These are phyloP conservation scores for Augiades crinisus DNA, from an alignment of 2,888 invertebrate species.

Conservation along the genomic window DNA sequence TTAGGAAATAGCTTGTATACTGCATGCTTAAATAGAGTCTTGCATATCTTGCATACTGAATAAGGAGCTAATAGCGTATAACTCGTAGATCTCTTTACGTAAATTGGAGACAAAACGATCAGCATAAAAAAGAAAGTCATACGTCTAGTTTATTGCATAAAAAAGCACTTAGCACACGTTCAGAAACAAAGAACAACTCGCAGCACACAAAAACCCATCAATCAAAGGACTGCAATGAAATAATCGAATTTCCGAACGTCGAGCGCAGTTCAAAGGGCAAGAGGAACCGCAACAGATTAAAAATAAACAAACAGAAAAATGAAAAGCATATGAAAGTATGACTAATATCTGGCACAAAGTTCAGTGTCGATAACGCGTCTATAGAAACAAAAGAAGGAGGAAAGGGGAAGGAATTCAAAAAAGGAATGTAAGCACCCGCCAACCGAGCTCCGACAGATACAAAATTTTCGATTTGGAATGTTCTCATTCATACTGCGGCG, in stretches of 20 bases:
- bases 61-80: no score
- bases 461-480: constrained; percentile 44
- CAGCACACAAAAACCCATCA: constrained; percentile 66
- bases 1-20: no score
- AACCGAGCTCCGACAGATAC: constrained; percentile 41
- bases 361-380: constrained; percentile 65
- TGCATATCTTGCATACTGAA: no score
- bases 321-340: constrained; percentile 50
- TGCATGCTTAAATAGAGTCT: no score
- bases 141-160: constrained; percentile 34
- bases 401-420: constrained; percentile 59
- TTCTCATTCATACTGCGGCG: constrained; percentile 31
- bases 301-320: constrained; percentile 50
- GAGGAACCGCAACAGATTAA: constrained; percentile 72
- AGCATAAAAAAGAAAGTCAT: constrained; percentile 9
- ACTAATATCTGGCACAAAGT: constrained; percentile 75
- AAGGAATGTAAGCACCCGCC: constrained; percentile 43
- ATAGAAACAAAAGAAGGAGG: constrained; percentile 59
- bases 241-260: constrained; percentile 74
- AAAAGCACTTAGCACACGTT: constrained; percentile 61
- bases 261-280: constrained; percentile 72
- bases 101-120: constrained; percentile 17
- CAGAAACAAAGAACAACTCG: constrained; percentile 52
- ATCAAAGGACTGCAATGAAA: constrained; percentile 76
- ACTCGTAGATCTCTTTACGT: no score